Base-by-base conservation (phyloP, 2,113 vertebrate genomes). In the Stictonetta naevosa region DNA sequence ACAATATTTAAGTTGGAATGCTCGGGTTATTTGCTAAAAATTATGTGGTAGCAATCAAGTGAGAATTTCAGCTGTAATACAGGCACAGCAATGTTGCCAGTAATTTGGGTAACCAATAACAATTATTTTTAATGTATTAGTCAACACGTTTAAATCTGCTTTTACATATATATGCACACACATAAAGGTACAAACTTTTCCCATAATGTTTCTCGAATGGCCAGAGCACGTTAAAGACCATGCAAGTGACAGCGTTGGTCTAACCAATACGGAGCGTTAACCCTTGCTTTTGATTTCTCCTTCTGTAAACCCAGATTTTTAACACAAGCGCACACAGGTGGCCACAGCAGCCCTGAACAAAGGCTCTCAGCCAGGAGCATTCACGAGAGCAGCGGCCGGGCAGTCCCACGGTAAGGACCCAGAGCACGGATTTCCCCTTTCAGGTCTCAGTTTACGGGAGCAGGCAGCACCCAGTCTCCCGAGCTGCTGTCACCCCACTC, bases 11-110 rank as follows among this genome's bases (percentile, higher is more conserved):
- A 96, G 95, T 92, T 95, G 52, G 84, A 86, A 92, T 68, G 77
- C 66, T 92, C 60, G 68, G 62, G 86, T 95, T 97, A 92, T 97
- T 97, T 96, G 94, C 94, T 92, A 79, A 97, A 96, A 95, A 96
- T 95, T 86, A 97, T 53, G 89, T 73, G 74, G 66, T 69, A 92
- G 96, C 91, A 95, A 97, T 97, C 96, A 97, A 96, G 69, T 91
- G 86, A 91, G 90, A 94, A 97, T 90, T 92, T 38, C 81, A 78
- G 89, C 86, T 68, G 94, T 82, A 91, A 91, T 33, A 72, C 86
- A 87, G 83, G 58, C 84, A 75, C 7, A 82, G 91, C 89, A 86
- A 89, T 81, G 91, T 56, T 69, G 74, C 77, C 38, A 68, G 74
- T 34, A 64, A 93, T 92, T 82, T 89, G 77, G 73, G 84, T 42